These are phyloP conservation scores for Clavelina lepadiformis DNA, from an alignment of 23 tunicate genomes.

Conservation along the genomic window DNA sequence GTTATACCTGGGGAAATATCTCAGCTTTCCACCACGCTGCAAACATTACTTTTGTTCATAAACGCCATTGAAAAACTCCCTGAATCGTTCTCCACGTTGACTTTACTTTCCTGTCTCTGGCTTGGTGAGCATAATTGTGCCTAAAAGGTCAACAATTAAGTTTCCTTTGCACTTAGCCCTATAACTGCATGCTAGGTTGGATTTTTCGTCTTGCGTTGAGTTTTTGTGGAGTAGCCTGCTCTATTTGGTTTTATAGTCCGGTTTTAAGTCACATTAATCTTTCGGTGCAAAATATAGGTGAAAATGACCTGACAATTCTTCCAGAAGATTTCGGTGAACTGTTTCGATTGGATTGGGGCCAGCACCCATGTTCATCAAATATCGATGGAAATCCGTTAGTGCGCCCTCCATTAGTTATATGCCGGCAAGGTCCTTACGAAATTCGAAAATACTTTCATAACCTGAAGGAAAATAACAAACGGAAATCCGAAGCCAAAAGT, in stretches of 20 bases:
- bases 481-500: too few relatives aligned
- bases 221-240: too few relatives aligned
- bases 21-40: slow-evolving; percentile 35
- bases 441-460: slow-evolving; percentile 55
- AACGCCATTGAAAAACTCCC: slow-evolving; percentile 64
- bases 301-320: slow-evolving; percentile 37
- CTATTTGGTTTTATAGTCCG: too few relatives aligned
- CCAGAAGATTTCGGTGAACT: slow-evolving; percentile 80
- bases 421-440: slow-evolving; percentile 47
- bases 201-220: too few relatives aligned
- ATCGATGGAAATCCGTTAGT: slow-evolving; percentile 70
- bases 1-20: slow-evolving; percentile 36
- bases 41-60: slow-evolving; percentile 50
- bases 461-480: not conserved
- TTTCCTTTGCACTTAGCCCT: too few relatives aligned
- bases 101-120: slow-evolving; percentile 56
- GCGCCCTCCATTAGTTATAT: slow-evolving; percentile 61
- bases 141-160: too few relatives aligned
- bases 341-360: slow-evolving; percentile 64
- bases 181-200: too few relatives aligned
- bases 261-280: too few relatives aligned
- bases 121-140: too few relatives aligned
- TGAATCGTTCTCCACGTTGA: slow-evolving; percentile 24
- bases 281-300: too few relatives aligned
- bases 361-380: slow-evolving; percentile 48